A percentile compares a stretch with the other conserved stretches of the same genome.
phyloP scores from a whole-genome alignment of 2,888 invertebrate genomes.

The Eumacrocentrus americanus region DNA sequence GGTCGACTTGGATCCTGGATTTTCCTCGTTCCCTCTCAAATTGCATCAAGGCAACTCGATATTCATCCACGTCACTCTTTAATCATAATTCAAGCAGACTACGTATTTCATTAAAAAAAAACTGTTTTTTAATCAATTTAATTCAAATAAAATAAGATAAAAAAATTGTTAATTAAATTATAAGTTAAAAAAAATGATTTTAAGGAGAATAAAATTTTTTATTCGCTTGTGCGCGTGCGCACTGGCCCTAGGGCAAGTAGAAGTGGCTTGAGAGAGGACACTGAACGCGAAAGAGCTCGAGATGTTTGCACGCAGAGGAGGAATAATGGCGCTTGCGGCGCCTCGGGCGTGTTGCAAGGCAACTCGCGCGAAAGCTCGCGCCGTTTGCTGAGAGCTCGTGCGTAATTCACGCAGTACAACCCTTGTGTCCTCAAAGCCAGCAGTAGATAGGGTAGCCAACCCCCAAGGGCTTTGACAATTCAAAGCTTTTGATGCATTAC shows the following conservation, averaged over 20 bases:
- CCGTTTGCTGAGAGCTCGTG: constrained; percentile 30
- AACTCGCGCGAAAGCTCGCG: constrained; percentile 19
- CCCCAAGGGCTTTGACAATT: too few relatives aligned
- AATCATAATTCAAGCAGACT: not conserved
- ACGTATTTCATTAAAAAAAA: too few relatives aligned
- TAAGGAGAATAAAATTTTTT: too few relatives aligned
- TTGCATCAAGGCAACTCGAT: not conserved
- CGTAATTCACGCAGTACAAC: constrained; percentile 33
- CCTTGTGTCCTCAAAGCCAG: constrained; percentile 1
- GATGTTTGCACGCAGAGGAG: not conserved
- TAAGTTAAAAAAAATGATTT: too few relatives aligned
- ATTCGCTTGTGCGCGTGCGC: too few relatives aligned
- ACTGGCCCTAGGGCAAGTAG: constrained; percentile 16
- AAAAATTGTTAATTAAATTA: too few relatives aligned
- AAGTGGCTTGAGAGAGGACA: constrained; percentile 5
- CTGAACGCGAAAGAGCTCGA: not conserved
- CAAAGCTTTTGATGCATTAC: constrained; percentile 26
- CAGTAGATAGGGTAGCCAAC: not conserved
- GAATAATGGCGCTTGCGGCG: too few relatives aligned
- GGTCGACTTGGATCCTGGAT: constrained; percentile 14
- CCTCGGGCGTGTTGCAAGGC: constrained; percentile 17
- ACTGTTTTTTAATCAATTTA: too few relatives aligned
- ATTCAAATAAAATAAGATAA: not conserved
- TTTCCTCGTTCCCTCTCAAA: constrained; percentile 1
- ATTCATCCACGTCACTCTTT: constrained; percentile 1